Base-by-base conservation (phyloP, 2,888 invertebrate genomes). In the Caenorhabditis parvicauda region DNA sequence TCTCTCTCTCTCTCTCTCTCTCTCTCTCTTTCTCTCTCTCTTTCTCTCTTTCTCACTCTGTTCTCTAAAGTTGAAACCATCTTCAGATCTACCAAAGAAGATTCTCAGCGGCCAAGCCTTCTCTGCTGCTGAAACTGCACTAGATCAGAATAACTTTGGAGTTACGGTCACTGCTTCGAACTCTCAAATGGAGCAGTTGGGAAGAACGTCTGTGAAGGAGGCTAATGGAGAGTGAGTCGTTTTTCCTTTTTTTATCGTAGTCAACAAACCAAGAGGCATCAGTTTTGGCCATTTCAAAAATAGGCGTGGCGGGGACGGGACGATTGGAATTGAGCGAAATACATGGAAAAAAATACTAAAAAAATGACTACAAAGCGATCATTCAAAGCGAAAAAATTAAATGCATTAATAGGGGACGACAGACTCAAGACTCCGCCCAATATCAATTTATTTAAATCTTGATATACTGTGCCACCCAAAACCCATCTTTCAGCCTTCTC, bases 51-150 rank as follows among this genome's bases (percentile, higher is more conserved):
- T n/a, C n/a, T n/a, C n/a, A n/a, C n/a, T n/a, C n/a, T n/a, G n/a
- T n/a, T n/a, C n/a, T n/a, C n/a, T n/a, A n/a, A n/a, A 9, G 9
- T 32, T 12, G 9, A 12, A 32, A n/a, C 14, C 2, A n/a, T 25
- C 22, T 57, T n/a, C 55, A 47, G 71, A 72, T 58, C 52, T 72
- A 1, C 71, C 72, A 12, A 55, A 56, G 25, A 72, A 72, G 32
- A 66, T 72, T 41, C 49, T 72, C 1, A 28, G 21, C 4, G 58
- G 59, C 22, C n/a, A 35, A 1, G 64, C 60, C 2, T 12, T 48
- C 3, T 60, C 66, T 3, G 55, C 67, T 7, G 50, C 56, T 7
- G 39, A 55, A 43, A 54, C 55, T 47, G 35, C 38, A 4, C 46
- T 65, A 19, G 57, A 65, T 41, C 59, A 51, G 19, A 56, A 64